Conservation (phyloP, 2,797 vertebrate genomes). For the Hippoglossus hippoglossus region DNA sequence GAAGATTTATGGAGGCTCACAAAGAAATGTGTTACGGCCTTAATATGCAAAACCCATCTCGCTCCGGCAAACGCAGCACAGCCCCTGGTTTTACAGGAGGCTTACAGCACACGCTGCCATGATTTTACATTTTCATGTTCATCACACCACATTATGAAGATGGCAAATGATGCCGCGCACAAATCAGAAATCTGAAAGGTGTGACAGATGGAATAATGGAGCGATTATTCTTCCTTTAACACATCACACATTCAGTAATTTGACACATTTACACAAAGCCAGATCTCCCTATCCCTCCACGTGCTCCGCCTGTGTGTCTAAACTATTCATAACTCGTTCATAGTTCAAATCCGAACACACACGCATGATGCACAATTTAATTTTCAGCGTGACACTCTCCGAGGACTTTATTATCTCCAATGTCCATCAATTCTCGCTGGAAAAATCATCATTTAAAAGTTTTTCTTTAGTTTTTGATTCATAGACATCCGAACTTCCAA, state of each 20-base stretch:
- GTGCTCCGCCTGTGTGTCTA: neutral
- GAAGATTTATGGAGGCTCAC: conserved; percentile 64
- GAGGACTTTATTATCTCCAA: neutral
- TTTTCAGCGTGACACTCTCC: neutral
- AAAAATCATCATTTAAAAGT: neutral
- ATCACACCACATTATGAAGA: conserved; percentile 45
- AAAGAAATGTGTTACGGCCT: conserved; percentile 50
- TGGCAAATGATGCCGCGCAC: conserved; percentile 41
- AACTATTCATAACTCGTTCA: neutral
- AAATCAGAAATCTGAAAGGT: conserved; percentile 54
- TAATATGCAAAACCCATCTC: conserved; percentile 58
- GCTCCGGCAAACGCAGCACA: conserved; percentile 14
- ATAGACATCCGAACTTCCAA: neutral
- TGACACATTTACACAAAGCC: conserved; percentile 42
- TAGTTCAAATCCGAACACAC: neutral
- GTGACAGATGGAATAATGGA: conserved; percentile 60
- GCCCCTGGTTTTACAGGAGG: conserved; percentile 58
- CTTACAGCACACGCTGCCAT: conserved; percentile 40
- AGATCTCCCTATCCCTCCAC: neutral
- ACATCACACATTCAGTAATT: conserved; percentile 25
- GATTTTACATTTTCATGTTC: conserved; percentile 62
- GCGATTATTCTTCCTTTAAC: conserved; percentile 56
- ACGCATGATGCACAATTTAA: neutral
- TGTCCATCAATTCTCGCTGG: neutral
- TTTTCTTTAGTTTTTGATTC: neutral